These are phyloP conservation scores for Herminia tarsipennalis DNA, from an alignment of 2,888 invertebrate species.

Conservation along the genomic window DNA sequence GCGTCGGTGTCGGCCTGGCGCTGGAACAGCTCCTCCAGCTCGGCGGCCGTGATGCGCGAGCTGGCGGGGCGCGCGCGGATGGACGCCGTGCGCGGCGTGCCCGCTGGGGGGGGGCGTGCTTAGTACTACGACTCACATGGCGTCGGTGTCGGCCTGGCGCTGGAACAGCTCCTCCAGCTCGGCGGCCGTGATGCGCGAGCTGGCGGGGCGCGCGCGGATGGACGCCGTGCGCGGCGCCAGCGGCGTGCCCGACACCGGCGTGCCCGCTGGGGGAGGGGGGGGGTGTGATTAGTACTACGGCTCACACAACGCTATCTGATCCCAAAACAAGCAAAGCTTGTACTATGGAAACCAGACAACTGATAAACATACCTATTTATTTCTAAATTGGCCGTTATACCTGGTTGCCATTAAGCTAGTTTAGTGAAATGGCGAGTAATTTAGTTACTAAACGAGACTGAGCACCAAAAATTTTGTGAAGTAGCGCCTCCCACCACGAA, in stretches of 20 bases:
- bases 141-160: conserved; percentile 89
- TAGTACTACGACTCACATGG: conserved; percentile 49
- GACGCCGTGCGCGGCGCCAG: conserved; percentile 95
- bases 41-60: conserved; percentile 94
- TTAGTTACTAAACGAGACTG: too few species aligned
- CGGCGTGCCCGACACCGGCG: conserved; percentile 85
- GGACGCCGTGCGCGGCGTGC: conserved; percentile 95
- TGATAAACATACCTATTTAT: too few species aligned
- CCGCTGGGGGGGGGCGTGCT: conserved; percentile 3
- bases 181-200: conserved; percentile 94
- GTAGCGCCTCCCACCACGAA: too few species aligned
- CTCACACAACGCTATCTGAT: background rate
- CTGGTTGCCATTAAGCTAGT: too few species aligned
- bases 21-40: conserved; percentile 97
- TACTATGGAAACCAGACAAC: too few species aligned
- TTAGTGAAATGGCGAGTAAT: too few species aligned
- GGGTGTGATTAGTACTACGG: too few species aligned
- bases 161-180: conserved; percentile 97
- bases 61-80: conserved; percentile 95
- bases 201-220: conserved; percentile 94
- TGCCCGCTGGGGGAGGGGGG: conserved; percentile 58
- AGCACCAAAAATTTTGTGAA: too few species aligned
- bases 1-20: conserved; percentile 89
- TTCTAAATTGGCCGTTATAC: background rate
- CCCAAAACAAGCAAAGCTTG: too few species aligned